These are phyloP conservation scores for Calidris pygmaea DNA, from an alignment of 2,113 vertebrate genomes.

Conservation along the genomic window DNA sequence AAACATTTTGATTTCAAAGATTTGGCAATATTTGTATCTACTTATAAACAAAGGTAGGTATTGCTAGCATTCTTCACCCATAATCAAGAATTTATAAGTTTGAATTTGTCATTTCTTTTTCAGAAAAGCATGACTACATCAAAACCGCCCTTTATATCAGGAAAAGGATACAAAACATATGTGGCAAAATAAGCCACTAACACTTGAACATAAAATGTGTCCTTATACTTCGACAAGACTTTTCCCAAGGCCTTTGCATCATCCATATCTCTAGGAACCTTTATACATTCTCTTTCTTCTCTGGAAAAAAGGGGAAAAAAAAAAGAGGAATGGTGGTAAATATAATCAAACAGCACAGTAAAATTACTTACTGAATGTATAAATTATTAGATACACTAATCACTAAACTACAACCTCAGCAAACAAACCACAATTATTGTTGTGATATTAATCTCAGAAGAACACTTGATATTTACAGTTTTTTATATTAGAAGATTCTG, in stretches of 20 bases:
- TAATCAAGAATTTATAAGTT: background rate
- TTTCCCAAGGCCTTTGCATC: slow-evolving; percentile 98
- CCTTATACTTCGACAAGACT: slow-evolving; percentile 97
- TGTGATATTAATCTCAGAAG: background rate
- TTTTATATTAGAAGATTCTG: background rate
- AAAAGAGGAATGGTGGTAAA: background rate
- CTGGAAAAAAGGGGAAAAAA: slow-evolving; percentile 64
- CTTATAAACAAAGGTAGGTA: background rate
- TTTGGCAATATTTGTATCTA: background rate
- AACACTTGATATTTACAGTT: background rate
- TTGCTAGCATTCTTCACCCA: background rate
- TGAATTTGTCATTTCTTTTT: background rate
- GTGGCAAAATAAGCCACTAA: slow-evolving; percentile 97
- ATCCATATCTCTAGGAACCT: slow-evolving; percentile 97
- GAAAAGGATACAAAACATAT: slow-evolving; percentile 97
- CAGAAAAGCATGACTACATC: background rate
- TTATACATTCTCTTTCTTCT: slow-evolving; percentile 92
- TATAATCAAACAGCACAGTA: background rate
- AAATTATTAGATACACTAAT: background rate
- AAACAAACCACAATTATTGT: background rate
- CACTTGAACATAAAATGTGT: slow-evolving; percentile 96
- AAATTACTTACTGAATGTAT: background rate
- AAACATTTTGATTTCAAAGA: background rate
- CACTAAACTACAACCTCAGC: background rate
- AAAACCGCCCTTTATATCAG: background rate